Evolutionary conservation across 2,888 invertebrate species (phyloP), one percentile per base, ranked within the genome.

Genomic region (Pachydiplax longipennis): DNA sequence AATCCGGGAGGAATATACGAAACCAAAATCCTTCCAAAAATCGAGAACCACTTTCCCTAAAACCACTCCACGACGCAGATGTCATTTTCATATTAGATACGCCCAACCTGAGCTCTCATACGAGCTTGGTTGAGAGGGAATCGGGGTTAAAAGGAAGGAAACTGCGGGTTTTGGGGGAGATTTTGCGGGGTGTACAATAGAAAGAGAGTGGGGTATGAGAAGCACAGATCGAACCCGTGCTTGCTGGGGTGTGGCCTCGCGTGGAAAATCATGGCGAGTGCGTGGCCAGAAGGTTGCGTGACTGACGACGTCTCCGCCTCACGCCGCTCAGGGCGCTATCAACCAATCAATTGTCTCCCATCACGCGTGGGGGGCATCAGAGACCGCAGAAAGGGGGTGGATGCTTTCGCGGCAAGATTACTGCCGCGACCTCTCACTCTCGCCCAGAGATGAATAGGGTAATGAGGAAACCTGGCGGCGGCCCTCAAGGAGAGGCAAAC

Each of bases 321-420:
- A n/a, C 83, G 25, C 83, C 58, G 87, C 87, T 53, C n/a, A n/a
- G 87, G 87, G 87, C 87, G 87, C 87, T 61, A 87, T 87, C 87
- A 65, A 87, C 87, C 87, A 87, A 87, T 87, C 87, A 87, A 87
- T 87, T 65, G 87, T 87, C 87, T 87, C 61, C 87, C 61, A 31
- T 65, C 83, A 22, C 83, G 61, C 87, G 87, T n/a, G 35, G 61
- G n/a, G 48, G 87, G 58, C 31, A 81, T 73, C 73, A 0, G 25
- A 73, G 73, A 10, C 65, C 65, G 25, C 65, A 65, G 10, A 31
- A 31, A 25, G 35, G 83, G 58, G 37, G 37, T 8, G 25, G 58
- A 37, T 37, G 53, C 35, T 80, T 25, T 53, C 58, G 83, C 18
- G 31, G 31, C 65, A 13, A 31, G 73, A 73, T 73, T 73, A 73